Percentiles rank a stretch among this genome's conserved stretches.
phyloP scores from a whole-genome alignment of 2,888 invertebrate genomes.

The Lasioglossum morio region DNA sequence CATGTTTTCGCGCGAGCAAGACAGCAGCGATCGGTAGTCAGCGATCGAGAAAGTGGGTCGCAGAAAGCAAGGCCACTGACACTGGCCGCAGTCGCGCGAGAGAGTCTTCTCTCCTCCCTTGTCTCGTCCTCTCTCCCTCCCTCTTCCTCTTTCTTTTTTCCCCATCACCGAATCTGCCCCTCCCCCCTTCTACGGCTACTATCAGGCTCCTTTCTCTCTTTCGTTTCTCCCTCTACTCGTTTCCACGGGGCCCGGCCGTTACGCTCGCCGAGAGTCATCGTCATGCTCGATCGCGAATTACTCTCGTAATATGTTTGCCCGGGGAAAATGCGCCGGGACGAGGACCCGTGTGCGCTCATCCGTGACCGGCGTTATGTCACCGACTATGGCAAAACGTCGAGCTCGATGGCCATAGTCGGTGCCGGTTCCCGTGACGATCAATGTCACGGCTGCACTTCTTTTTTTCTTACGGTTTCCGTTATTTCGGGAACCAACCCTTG shows the following conservation, averaged over 20 bases:
- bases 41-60: conserved; percentile 82
- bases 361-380: conserved; percentile 71
- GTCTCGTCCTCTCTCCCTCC: conserved; percentile 31
- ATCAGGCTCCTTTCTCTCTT: conserved; percentile 20
- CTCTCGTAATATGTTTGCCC: conserved; percentile 68
- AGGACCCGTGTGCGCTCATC: conserved; percentile 45
- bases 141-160: conserved; percentile 39
- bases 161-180: conserved; percentile 34
- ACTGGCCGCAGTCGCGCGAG: conserved; percentile 74
- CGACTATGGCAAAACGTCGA: conserved; percentile 51
- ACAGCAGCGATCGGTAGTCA: conserved; percentile 49
- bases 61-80: conserved; percentile 85
- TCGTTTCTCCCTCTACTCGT: conserved; percentile 18
- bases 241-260: conserved; percentile 46
- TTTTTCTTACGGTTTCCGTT: neutral
- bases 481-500: neutral
- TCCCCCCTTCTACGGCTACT: neutral
- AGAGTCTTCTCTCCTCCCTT: conserved; percentile 59
- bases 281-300: conserved; percentile 65
- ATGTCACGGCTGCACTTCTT: conserved; percentile 52
- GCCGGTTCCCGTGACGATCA: conserved; percentile 50
- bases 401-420: neutral
- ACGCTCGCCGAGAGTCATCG: conserved; percentile 62
- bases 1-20: conserved; percentile 46
- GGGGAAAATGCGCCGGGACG: conserved; percentile 63